A percentile compares a stretch with the other conserved stretches of the same genome.
Conservation (phyloP, 2,888 invertebrate species). For the Ophioninae sp. region DNA sequence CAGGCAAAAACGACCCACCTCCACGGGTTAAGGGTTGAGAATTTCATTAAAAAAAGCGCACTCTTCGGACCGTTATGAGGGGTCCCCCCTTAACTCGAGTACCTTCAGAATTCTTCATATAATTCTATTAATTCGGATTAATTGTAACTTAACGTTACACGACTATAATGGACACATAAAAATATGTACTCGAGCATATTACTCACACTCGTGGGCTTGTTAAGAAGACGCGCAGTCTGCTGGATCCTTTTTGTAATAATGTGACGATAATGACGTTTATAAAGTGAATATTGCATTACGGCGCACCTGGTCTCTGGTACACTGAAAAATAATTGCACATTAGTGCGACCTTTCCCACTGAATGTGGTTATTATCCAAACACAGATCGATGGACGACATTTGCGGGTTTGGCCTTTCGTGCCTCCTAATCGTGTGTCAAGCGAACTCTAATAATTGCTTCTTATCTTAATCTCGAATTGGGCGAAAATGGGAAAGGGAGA, state of each 20-base stretch:
- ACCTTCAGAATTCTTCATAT: no score
- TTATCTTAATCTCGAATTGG: constrained; percentile 31
- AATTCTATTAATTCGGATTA: no score
- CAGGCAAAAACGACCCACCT: no score
- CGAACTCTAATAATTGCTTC: constrained; percentile 10
- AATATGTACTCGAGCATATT: no score
- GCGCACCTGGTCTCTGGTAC: constrained; percentile 42
- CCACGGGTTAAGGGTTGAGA: no score
- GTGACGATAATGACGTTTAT: background rate
- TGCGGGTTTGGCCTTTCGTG: constrained; percentile 31
- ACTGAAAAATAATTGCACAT: constrained; percentile 43
- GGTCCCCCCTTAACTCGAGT: no score
- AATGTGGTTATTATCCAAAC: background rate
- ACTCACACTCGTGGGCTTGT: no score
- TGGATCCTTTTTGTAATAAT: background rate
- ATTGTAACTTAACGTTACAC: no score
- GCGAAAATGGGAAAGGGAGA: constrained; percentile 7
- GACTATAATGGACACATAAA: no score
- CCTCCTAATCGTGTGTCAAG: constrained; percentile 31
- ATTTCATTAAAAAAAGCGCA: no score
- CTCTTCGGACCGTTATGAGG: no score
- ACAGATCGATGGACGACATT: constrained; percentile 39
- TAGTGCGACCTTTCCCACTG: constrained; percentile 45
- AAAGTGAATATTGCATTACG: constrained; percentile 23
- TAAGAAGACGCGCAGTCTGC: background rate